Conservation (phyloP, 2,888 invertebrate genomes). For the Cistogaster globosa region DNA sequence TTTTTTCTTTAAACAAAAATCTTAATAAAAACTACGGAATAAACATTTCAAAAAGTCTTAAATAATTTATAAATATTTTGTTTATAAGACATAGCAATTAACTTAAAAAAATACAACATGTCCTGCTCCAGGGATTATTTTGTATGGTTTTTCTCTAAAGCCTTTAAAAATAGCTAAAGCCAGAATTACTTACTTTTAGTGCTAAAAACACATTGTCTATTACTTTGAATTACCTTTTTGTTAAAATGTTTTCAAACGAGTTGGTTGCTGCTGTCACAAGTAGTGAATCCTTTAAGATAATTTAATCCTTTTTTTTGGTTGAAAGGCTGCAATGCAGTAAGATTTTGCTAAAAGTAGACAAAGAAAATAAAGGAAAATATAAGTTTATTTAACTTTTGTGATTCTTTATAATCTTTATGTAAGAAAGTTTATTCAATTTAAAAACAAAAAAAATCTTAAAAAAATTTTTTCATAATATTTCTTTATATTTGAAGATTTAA, state of each 20-base stretch:
- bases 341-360: slow-evolving; percentile 37
- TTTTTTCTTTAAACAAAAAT: no score
- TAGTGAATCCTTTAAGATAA: slow-evolving; percentile 34
- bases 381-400: background rate
- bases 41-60: no score
- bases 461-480: no score
- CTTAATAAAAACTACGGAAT: no score
- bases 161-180: no score
- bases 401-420: background rate
- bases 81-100: no score
- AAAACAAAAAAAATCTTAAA: no score
- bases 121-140: background rate
- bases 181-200: background rate
- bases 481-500: no score
- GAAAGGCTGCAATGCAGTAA: background rate
- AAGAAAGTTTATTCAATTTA: no score
- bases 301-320: slow-evolving; percentile 45
- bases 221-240: slow-evolving; percentile 34
- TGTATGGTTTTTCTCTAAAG: background rate
- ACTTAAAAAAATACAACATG: background rate
- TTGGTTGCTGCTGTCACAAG: background rate
- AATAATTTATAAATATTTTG: no score
- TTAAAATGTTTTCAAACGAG: background rate
- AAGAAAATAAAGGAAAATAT: background rate
- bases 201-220: background rate